Evolutionary conservation across 2,888 invertebrate species (phyloP), one percentile per base, ranked within the genome.

Genomic region (Patella caerulea): DNA sequence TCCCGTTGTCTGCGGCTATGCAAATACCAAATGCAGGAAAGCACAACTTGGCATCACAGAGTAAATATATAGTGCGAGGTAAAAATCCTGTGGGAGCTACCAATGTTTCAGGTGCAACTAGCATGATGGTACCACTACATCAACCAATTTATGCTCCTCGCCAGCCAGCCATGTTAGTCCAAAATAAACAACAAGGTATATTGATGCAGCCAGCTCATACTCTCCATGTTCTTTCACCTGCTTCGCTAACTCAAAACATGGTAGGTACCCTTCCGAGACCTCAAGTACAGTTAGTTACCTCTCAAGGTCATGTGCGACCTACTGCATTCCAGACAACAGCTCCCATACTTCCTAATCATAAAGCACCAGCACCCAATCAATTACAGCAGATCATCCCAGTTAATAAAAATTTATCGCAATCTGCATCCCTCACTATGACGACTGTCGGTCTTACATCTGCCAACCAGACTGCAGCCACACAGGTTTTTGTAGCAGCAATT

Each of bases 111-210:
- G 73, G 73, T 24, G 69, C 55, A 45, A 75, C 73, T 17, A 73
- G 73, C 56, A 54, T 56, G 55, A 34, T 73, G 19, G 19, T 69
- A 19, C 65, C 53, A 29, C 52, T 70, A 11, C 56, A 19, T 74
- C 74, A 59, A 15, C 65, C 65, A 15, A 24, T 52, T 52, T 24
- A 69, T 3, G 52, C 15, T 17, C 70, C 53, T 9, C 29, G 52
- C 24, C 74, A 74, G 52, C 74, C 19, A 15, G 74, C 74, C 15
- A 74, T 74, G 74, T 65, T 65, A 4, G 24, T 65, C 11, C 65
- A 65, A 65, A 65, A 65, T 24, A 65, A 65, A 65, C 65, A 65
- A 19, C 24, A 19, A 24, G 65, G 65, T 24, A 65, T 65, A 65
- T 24, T 65, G 24, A 65, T 65, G 65, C 65, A 65, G 24, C 65